phyloP scores from a whole-genome alignment of 2,113 vertebrate species.

The Micromys minutus region DNA sequence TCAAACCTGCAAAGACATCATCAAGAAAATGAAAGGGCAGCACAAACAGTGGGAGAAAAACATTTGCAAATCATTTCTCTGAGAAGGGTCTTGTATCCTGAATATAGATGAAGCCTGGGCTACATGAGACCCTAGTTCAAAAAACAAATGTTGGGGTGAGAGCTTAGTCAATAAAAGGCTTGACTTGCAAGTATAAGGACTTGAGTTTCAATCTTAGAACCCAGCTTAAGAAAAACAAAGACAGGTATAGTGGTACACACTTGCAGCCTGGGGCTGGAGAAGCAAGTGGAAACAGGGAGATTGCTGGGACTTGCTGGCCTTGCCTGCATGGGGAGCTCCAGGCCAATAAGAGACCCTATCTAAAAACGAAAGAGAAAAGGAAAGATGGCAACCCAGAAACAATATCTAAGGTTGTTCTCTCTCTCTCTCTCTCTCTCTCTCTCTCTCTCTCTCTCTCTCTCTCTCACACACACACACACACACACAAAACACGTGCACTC shows the following conservation, averaged over 20 bases:
- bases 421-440: too few relatives aligned
- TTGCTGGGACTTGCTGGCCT: background rate
- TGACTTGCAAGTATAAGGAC: background rate
- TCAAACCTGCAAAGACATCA: background rate
- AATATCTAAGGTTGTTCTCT: background rate
- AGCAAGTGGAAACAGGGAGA: background rate
- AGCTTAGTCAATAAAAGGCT: background rate
- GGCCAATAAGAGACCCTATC: background rate
- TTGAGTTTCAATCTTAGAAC: background rate
- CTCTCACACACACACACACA: too few relatives aligned
- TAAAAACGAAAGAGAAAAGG: background rate
- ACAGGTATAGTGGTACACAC: too few relatives aligned
- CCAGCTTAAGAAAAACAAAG: background rate
- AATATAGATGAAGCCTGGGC: background rate
- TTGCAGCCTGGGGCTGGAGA: background rate
- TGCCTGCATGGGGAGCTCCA: background rate
- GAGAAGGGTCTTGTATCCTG: background rate
- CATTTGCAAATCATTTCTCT: background rate
- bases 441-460: too few relatives aligned
- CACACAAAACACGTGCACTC: background rate
- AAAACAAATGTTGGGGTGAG: background rate
- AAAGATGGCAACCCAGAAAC: background rate
- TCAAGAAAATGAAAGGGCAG: background rate
- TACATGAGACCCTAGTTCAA: background rate
- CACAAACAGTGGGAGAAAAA: background rate